Conservation (phyloP, 1,140 invertebrate genomes). For the Drosophila asahinai region DNA sequence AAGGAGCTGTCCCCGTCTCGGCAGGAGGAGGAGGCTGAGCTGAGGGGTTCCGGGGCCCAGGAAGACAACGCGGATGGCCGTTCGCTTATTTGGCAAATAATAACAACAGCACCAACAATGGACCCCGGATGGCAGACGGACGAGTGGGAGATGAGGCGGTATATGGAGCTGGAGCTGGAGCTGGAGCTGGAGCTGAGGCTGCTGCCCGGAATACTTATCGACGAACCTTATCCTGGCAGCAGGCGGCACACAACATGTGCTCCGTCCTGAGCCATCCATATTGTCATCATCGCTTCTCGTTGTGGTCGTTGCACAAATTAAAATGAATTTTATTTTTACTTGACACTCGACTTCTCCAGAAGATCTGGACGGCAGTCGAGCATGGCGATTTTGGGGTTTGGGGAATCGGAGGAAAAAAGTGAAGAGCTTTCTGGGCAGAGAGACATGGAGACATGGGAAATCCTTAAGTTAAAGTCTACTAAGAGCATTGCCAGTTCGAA, state of each 20-base stretch:
- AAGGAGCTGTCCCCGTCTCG: slow-evolving; percentile 42
- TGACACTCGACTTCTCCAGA: slow-evolving; percentile 33
- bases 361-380: not conserved
- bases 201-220: slow-evolving; percentile 55
- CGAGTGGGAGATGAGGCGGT: not conserved
- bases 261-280: slow-evolving; percentile 1
- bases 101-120: slow-evolving; percentile 73
- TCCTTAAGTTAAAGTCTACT: too few relatives aligned
- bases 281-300: slow-evolving; percentile 42
- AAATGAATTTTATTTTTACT: slow-evolving; percentile 62
- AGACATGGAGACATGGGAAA: too few relatives aligned
- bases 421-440: too few relatives aligned
- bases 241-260: slow-evolving; percentile 43
- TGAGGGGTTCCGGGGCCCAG: not conserved
- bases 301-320: slow-evolving; percentile 55
- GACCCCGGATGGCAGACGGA: slow-evolving; percentile 21
- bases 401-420: not conserved
- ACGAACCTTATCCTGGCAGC: slow-evolving; percentile 61
- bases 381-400: slow-evolving; percentile 2
- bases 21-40: not conserved
- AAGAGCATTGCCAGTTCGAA: slow-evolving; percentile 14
- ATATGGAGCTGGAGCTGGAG: slow-evolving; percentile 10
- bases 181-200: slow-evolving; percentile 1
- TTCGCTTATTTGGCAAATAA: slow-evolving; percentile 78
- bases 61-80: slow-evolving; percentile 54